These are phyloP conservation scores for Drosophila quinaria DNA, from an alignment of 2,888 invertebrate genomes.

Conservation along the genomic window DNA sequence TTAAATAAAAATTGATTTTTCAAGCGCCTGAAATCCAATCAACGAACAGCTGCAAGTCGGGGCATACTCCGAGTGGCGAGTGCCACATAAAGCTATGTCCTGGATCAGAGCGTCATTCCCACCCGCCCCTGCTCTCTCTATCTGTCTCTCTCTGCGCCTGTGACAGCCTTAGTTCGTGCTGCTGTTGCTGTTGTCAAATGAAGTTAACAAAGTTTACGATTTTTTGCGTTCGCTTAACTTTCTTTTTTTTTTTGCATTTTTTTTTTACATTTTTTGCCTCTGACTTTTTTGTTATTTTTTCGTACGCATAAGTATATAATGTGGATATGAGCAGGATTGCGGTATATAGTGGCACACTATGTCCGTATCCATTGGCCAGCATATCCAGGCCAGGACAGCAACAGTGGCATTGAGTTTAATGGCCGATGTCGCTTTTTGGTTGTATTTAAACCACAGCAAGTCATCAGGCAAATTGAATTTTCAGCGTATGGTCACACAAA, in stretches of 20 bases:
- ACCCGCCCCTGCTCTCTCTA: not conserved
- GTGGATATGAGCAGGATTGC: constrained; percentile 57
- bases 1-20: constrained; percentile 79
- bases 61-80: constrained; percentile 52
- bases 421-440: constrained; percentile 75
- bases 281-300: constrained; percentile 39
- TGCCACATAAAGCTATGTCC: constrained; percentile 55
- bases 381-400: constrained; percentile 10
- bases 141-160: constrained; percentile 2
- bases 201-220: constrained; percentile 76
- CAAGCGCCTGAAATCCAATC: constrained; percentile 78
- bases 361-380: constrained; percentile 66
- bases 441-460: constrained; percentile 79
- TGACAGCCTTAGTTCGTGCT: constrained; percentile 20
- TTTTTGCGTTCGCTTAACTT: constrained; percentile 45
- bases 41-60: constrained; percentile 74
- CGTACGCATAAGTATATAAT: constrained; percentile 74
- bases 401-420: constrained; percentile 70
- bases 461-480: constrained; percentile 84
- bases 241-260: constrained; percentile 32
- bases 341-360: constrained; percentile 31
- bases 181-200: constrained; percentile 67
- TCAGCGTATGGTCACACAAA: constrained; percentile 80
- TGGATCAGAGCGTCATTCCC: constrained; percentile 44
- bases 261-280: constrained; percentile 20